phyloP scores from a whole-genome alignment of 2,888 invertebrate species.

The Hypercompe scribonia region DNA sequence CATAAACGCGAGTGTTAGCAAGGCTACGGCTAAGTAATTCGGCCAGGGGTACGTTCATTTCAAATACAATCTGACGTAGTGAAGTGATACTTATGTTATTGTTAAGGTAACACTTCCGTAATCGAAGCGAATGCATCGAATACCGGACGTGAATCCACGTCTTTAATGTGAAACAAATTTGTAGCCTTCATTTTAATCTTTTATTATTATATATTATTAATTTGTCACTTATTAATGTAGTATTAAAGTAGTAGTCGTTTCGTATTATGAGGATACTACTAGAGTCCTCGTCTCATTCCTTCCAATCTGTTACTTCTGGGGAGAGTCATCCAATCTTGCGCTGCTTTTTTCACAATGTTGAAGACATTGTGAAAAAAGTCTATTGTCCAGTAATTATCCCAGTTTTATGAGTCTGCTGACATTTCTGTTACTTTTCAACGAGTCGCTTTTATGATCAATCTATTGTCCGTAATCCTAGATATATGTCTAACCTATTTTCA shows the following conservation, averaged over 20 bases:
- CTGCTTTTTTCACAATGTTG: too few relatives aligned
- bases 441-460: too few relatives aligned
- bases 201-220: too few relatives aligned
- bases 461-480: too few relatives aligned
- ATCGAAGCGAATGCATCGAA: neutral
- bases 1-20: conserved; percentile 53
- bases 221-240: neutral
- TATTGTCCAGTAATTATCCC: too few relatives aligned
- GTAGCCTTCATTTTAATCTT: neutral
- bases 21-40: conserved; percentile 56
- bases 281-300: neutral
- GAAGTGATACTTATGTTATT: too few relatives aligned
- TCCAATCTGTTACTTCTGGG: too few relatives aligned
- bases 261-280: neutral
- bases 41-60: conserved; percentile 53
- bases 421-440: too few relatives aligned
- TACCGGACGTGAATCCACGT: neutral
- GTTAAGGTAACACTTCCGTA: neutral
- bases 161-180: neutral
- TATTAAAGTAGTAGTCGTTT: neutral
- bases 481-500: too few relatives aligned
- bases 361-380: too few relatives aligned
- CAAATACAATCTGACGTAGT: neutral
- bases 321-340: too few relatives aligned
- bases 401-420: too few relatives aligned